A percentile compares a stretch with the other conserved stretches of the same genome.
Conservation (phyloP, 1,140 invertebrate genomes). For the Whitmania pigra region DNA sequence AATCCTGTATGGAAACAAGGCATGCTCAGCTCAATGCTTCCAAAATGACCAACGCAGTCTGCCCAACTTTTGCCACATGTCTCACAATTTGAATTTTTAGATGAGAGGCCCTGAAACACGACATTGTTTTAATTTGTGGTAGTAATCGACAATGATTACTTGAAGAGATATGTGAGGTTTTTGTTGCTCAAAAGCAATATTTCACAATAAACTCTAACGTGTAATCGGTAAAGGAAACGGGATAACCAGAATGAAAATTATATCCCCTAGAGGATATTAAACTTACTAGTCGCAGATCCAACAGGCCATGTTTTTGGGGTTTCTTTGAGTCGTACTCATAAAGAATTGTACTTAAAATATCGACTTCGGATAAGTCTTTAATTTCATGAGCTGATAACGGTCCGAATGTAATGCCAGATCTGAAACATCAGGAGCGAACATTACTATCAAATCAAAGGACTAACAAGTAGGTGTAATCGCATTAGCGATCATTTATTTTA, state of each 20-base stretch:
- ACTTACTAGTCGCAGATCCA: slow-evolving; percentile 54
- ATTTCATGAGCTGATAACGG: slow-evolving; percentile 75
- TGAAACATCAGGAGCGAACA: slow-evolving; percentile 28
- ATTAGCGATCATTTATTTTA: no score
- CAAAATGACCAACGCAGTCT: slow-evolving; percentile 95
- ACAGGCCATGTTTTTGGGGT: slow-evolving; percentile 67
- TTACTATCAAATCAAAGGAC: no score
- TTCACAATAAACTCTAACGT: neutral
- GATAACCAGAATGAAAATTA: neutral
- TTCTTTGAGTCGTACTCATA: slow-evolving; percentile 69
- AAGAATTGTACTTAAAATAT: slow-evolving; percentile 75
- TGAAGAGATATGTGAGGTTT: neutral
- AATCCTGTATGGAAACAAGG: slow-evolving; percentile 97
- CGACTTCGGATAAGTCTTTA: slow-evolving; percentile 70
- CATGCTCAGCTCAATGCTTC: slow-evolving; percentile 83
- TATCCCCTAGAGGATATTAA: no score
- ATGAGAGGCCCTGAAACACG: slow-evolving; percentile 40
- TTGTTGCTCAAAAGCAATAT: neutral
- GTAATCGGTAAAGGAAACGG: neutral
- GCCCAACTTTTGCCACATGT: slow-evolving; percentile 80
- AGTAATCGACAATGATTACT: neutral
- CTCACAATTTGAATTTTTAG: slow-evolving; percentile 56
- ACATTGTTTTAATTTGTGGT: neutral
- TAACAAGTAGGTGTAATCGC: no score
- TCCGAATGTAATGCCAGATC: slow-evolving; percentile 79